These are phyloP conservation scores for Pheosia gnoma DNA, from an alignment of 2,888 invertebrate species.

Conservation along the genomic window DNA sequence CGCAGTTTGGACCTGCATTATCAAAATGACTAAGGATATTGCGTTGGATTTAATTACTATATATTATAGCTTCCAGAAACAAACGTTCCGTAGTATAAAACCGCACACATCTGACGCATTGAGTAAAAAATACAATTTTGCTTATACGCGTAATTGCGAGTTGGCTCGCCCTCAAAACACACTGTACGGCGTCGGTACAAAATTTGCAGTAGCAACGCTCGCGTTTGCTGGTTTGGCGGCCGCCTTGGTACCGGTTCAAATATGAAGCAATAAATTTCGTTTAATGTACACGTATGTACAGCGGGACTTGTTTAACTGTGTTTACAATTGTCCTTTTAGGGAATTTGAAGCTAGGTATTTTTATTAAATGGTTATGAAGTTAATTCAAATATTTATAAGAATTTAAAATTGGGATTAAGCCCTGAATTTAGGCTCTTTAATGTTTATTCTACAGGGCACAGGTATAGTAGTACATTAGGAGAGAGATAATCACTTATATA, in stretches of 20 bases:
- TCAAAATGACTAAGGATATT: too few species aligned
- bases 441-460: too few species aligned
- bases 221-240: constrained; percentile 24
- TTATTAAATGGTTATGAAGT: too few species aligned
- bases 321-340: neutral
- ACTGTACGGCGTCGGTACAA: constrained; percentile 13
- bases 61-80: too few species aligned
- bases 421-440: too few species aligned
- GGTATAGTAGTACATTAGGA: too few species aligned
- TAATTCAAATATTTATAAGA: too few species aligned
- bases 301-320: neutral
- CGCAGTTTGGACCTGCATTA: too few species aligned
- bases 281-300: constrained; percentile 4
- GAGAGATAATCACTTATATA: too few species aligned
- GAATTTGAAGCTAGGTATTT: too few species aligned
- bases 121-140: constrained; percentile 9
- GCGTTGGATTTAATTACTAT: too few species aligned
- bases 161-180: constrained; percentile 29
- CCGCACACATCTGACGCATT: neutral
- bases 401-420: too few species aligned
- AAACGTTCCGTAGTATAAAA: neutral
- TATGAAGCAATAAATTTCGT: constrained; percentile 31
- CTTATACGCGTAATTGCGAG: constrained; percentile 26
- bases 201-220: constrained; percentile 17
- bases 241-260: constrained; percentile 24